phyloP scores from a whole-genome alignment of 2,797 vertebrate species.

The Ispidina picta region DNA sequence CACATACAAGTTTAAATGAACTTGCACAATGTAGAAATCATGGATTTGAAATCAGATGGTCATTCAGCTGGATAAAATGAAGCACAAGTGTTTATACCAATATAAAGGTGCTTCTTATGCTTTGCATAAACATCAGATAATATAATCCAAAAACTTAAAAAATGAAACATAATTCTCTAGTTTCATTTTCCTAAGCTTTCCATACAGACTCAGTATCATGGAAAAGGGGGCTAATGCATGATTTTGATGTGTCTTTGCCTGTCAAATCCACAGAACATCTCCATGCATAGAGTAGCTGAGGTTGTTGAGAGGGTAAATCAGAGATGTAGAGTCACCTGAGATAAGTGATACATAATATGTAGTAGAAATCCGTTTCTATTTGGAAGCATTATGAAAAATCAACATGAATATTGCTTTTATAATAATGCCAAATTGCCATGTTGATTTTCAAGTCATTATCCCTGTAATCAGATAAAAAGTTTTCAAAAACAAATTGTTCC shows the following conservation, averaged over 20 bases:
- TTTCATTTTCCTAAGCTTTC: neutral
- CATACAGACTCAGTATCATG: neutral
- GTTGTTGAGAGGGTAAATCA: neutral
- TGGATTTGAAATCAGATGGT: neutral
- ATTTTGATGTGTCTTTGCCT: neutral
- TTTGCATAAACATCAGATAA: neutral
- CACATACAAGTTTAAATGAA: neutral
- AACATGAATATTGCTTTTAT: constrained; percentile 30
- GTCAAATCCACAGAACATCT: constrained; percentile 5
- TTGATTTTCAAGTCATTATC: constrained; percentile 41
- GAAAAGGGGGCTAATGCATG: neutral
- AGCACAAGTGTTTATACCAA: neutral
- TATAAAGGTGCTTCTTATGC: neutral
- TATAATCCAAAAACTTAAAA: neutral
- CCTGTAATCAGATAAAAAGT: constrained; percentile 32
- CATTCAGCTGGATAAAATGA: neutral
- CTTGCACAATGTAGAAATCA: neutral
- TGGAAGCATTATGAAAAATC: constrained; percentile 33
- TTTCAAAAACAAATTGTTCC: constrained; percentile 11
- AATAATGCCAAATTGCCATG: constrained; percentile 41
- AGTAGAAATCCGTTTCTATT: constrained; percentile 24
- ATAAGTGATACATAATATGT: neutral
- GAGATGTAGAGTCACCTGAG: neutral
- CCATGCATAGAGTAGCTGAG: neutral
- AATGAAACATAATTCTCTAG: neutral